These are phyloP conservation scores for Vesta saturnalis DNA, from an alignment of 2,888 invertebrate species.

Conservation along the genomic window DNA sequence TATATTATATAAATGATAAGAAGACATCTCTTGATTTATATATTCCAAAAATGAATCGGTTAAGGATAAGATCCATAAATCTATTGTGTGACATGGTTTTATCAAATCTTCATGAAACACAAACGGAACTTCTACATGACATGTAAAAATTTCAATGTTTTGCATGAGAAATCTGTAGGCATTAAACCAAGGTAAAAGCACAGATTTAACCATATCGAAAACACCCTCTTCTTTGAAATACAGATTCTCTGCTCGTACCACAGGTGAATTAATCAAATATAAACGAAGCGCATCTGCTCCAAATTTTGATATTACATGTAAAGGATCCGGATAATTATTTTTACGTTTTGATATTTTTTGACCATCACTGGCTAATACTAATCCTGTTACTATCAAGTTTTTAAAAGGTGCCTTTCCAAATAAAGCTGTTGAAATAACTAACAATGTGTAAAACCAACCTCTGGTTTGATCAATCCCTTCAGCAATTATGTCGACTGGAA, in stretches of 20 bases:
- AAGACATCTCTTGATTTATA: slow-evolving; percentile 92
- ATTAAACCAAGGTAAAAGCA: slow-evolving; percentile 97
- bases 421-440: slow-evolving; percentile 94
- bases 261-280: slow-evolving; percentile 97
- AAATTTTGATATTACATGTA: slow-evolving; percentile 90
- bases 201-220: slow-evolving; percentile 94
- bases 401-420: slow-evolving; percentile 98
- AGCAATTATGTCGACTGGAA: slow-evolving; percentile 99
- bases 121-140: slow-evolving; percentile 63
- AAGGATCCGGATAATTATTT: slow-evolving; percentile 98
- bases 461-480: slow-evolving; percentile 98
- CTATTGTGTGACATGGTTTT: slow-evolving; percentile 83
- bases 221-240: slow-evolving; percentile 98
- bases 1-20: slow-evolving; percentile 94
- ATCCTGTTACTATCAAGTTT: slow-evolving; percentile 95
- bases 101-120: slow-evolving; percentile 55
- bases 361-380: slow-evolving; percentile 94
- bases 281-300: slow-evolving; percentile 97
- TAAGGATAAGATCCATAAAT: slow-evolving; percentile 96
- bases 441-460: slow-evolving; percentile 99
- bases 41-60: slow-evolving; percentile 92
- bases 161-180: slow-evolving; percentile 94
- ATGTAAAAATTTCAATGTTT: slow-evolving; percentile 85
- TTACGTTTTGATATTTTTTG: slow-evolving; percentile 99
- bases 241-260: slow-evolving; percentile 95